Percentiles rank a stretch among this genome's conserved stretches.
These are phyloP conservation scores for Clostera curtula DNA, from an alignment of 2,888 invertebrate genomes.

Conservation along the genomic window DNA sequence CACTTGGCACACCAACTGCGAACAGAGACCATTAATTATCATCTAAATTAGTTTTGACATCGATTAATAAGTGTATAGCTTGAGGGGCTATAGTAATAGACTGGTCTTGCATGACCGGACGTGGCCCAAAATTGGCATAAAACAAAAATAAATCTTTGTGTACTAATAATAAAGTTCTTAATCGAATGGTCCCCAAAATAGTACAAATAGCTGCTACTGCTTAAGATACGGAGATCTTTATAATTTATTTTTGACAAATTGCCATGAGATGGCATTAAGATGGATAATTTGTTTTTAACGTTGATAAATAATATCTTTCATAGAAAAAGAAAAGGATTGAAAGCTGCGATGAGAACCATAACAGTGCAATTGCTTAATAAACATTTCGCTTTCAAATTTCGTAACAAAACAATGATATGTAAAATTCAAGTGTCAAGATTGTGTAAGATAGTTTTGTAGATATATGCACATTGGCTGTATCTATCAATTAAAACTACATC, in stretches of 20 bases:
- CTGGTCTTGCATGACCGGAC: slow-evolving; percentile 9
- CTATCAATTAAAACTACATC: too few species aligned
- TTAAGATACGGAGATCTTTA: slow-evolving; percentile 12
- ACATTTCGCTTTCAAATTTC: too few species aligned
- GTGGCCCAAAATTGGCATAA: neutral
- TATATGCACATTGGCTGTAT: too few species aligned
- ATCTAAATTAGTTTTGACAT: slow-evolving; percentile 19
- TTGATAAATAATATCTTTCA: slow-evolving; percentile 15
- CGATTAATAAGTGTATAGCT: slow-evolving; percentile 23
- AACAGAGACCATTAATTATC: slow-evolving; percentile 30
- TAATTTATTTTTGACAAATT: slow-evolving; percentile 20
- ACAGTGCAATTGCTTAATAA: slow-evolving; percentile 4
- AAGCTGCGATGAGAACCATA: slow-evolving; percentile 13
- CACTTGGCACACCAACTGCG: slow-evolving; percentile 88
- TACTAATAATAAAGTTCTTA: neutral
- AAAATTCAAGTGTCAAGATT: too few species aligned
- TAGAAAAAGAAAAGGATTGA: slow-evolving; percentile 6
- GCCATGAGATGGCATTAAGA: slow-evolving; percentile 15
- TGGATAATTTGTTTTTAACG: slow-evolving; percentile 15
- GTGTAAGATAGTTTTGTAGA: too few species aligned
- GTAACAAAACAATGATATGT: too few species aligned
- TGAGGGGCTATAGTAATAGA: slow-evolving; percentile 16
- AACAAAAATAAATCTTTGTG: slow-evolving; percentile 3
- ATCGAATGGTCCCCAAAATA: slow-evolving; percentile 1
- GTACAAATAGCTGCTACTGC: slow-evolving; percentile 4